Conservation (phyloP, 1,140 invertebrate genomes). For the Colletes gigas region DNA sequence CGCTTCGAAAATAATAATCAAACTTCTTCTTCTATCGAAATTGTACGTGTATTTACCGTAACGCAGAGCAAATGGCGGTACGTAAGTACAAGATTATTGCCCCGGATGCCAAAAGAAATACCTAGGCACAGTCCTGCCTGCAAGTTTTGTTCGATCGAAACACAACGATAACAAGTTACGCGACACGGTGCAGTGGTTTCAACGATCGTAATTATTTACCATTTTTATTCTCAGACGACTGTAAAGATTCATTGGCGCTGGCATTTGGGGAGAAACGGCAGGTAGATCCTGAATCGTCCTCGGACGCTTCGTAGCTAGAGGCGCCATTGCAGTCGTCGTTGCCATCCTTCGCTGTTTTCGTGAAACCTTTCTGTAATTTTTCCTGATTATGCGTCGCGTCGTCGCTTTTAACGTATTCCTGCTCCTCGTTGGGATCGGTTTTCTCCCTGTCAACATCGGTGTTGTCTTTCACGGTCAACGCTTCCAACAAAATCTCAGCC, state of each 20-base stretch:
- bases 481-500: constrained; percentile 74
- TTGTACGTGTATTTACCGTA: no score
- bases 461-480: constrained; percentile 67
- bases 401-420: neutral
- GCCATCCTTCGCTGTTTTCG: constrained; percentile 11
- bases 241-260: constrained; percentile 22
- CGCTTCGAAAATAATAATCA: no score
- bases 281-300: constrained; percentile 69
- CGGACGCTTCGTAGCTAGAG: constrained; percentile 69
- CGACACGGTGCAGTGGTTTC: no score
- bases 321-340: constrained; percentile 40
- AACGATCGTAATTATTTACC: constrained; percentile 25
- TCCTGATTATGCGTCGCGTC: neutral
- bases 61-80: no score
- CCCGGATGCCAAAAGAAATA: no score
- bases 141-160: no score
- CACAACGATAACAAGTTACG: no score
- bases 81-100: no score
- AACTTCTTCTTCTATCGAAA: no score
- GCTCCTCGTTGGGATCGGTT: neutral
- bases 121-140: no score
- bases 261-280: constrained; percentile 43
- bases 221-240: constrained; percentile 45
- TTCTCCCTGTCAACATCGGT: neutral
- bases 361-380: neutral